These are phyloP conservation scores for Camelus dromedarius DNA, from an alignment of 2,113 vertebrate genomes.

Conservation along the genomic window DNA sequence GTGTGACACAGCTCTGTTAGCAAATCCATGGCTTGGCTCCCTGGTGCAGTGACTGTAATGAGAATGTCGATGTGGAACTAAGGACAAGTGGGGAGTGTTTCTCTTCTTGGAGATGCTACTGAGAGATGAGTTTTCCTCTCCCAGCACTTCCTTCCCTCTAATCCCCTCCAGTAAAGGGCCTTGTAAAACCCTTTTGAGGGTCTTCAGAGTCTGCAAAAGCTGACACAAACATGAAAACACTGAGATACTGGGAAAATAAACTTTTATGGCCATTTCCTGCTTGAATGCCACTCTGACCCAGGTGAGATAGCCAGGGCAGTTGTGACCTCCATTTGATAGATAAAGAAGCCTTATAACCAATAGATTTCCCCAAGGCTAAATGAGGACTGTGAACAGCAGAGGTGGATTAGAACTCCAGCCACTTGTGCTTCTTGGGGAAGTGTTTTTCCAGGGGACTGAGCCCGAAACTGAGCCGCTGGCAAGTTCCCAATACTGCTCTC, in stretches of 20 bases:
- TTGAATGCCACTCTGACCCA: neutral
- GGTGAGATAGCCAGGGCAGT: neutral
- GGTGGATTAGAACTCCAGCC: neutral
- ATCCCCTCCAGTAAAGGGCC: neutral
- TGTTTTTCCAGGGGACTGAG: neutral
- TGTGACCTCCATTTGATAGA: neutral
- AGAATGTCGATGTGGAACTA: slow-evolving; percentile 73
- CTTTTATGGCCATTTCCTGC: neutral
- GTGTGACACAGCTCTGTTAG: neutral
- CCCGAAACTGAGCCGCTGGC: neutral
- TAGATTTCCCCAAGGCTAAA: neutral
- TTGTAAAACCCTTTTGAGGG: neutral
- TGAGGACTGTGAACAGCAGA: neutral
- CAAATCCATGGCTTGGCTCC: neutral
- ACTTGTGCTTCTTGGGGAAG: neutral
- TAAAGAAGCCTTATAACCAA: neutral
- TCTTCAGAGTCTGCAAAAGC: neutral
- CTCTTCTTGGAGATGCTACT: neutral
- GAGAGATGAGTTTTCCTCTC: neutral
- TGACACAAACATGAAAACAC: neutral
- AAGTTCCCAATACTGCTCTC: neutral
- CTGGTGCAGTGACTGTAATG: slow-evolving; percentile 70
- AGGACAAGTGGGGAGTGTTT: neutral
- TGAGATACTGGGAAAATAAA: neutral
- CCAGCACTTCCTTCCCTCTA: neutral